Evolutionary conservation across 2,113 vertebrate genomes (phyloP).

Genomic region (Triplophysa rosa): DNA sequence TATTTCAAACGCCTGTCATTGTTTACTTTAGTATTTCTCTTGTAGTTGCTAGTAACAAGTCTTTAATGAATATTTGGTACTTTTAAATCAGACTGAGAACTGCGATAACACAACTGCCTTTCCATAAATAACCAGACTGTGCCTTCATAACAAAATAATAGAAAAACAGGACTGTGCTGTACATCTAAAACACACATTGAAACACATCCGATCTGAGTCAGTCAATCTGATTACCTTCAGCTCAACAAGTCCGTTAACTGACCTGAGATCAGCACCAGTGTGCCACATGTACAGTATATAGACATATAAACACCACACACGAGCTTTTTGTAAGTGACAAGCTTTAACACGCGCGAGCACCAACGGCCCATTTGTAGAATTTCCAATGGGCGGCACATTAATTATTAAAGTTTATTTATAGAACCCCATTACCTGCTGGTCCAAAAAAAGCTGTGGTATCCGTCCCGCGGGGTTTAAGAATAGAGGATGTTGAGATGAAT

Average conservation of each 20-base stretch:
- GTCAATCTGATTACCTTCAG: too few relatives aligned
- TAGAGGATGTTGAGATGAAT: conserved; percentile 11
- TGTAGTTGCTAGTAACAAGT: too few relatives aligned
- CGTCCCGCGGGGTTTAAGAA: background rate
- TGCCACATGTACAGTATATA: too few relatives aligned
- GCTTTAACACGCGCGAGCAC: background rate
- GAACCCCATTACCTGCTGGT: conserved; percentile 30
- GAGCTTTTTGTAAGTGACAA: background rate
- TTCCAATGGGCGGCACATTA: conserved; percentile 27
- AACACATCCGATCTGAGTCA: background rate
- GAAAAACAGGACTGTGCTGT: background rate
- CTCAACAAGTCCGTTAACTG: background rate
- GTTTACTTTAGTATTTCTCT: background rate
- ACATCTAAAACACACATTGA: background rate
- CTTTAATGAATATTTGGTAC: background rate
- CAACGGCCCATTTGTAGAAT: background rate
- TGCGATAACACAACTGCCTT: background rate
- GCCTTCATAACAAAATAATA: background rate
- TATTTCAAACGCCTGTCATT: background rate
- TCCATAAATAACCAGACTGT: conserved; percentile 11
- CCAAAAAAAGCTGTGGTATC: conserved; percentile 30
- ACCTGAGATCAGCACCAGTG: background rate
- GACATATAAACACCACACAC: too few relatives aligned
- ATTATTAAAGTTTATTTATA: conserved; percentile 36
- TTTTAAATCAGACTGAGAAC: conserved; percentile 15